Conservation (phyloP, 2,797 vertebrate genomes). For the Lagorchestes hirsutus region DNA sequence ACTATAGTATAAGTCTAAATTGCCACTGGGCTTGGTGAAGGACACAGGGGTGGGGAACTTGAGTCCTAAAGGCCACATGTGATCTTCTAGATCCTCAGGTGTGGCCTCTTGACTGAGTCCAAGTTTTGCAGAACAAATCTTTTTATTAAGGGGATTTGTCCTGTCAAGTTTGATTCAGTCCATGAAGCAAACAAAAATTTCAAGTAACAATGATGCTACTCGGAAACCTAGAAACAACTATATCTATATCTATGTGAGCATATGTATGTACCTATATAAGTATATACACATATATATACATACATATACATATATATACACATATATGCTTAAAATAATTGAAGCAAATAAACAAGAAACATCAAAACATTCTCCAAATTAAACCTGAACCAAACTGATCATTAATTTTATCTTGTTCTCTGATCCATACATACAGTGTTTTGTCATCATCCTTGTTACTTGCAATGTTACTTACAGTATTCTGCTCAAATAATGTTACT, state of each 20-base stretch:
- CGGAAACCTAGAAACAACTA: neutral
- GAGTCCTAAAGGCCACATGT: no score
- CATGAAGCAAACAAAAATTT: neutral
- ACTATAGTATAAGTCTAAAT: neutral
- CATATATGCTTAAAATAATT: neutral
- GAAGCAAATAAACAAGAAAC: constrained; percentile 27
- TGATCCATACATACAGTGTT: constrained; percentile 24
- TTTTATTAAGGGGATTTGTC: no score
- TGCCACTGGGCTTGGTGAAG: neutral
- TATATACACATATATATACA: neutral
- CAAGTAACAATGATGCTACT: neutral
- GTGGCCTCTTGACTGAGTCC: no score
- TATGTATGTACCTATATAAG: neutral
- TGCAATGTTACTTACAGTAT: neutral
- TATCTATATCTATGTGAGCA: no score
- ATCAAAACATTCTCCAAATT: constrained; percentile 53
- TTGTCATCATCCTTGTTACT: constrained; percentile 17
- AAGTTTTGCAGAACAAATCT: no score
- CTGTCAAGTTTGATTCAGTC: no score
- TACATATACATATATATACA: neutral
- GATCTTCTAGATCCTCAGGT: no score
- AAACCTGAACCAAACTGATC: constrained; percentile 56
- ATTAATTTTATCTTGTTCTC: constrained; percentile 47
- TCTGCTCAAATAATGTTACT: neutral
- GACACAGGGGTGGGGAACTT: no score